Evolutionary conservation across 1,140 invertebrate species (phyloP).

Genomic region (Varroa destructor): DNA sequence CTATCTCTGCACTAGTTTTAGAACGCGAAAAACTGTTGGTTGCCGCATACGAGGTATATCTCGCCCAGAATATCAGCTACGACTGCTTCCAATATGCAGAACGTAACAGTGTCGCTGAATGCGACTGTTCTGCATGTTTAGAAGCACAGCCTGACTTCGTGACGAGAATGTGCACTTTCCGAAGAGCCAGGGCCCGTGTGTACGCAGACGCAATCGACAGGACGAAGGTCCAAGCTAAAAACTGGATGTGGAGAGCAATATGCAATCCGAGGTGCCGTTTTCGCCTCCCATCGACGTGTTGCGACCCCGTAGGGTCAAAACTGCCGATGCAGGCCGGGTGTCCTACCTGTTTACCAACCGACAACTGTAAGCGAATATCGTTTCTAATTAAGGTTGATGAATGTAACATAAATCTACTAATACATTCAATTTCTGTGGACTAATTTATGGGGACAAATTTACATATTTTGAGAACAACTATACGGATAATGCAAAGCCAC

Average conservation of each 20-base stretch:
- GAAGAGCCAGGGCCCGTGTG: background rate
- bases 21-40: too few relatives aligned
- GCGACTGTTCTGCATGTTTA: background rate
- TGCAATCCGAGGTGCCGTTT: background rate
- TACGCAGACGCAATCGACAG: background rate
- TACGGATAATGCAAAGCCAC: background rate
- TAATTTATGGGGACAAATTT: too few relatives aligned
- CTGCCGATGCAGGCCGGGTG: background rate
- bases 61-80: background rate
- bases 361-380: background rate
- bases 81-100: background rate
- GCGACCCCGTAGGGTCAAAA: background rate
- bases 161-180: background rate
- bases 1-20: too few relatives aligned
- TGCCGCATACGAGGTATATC: too few relatives aligned
- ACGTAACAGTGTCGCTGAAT: background rate
- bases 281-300: background rate
- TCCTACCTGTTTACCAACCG: background rate
- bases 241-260: background rate
- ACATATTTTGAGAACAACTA: background rate
- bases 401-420: too few relatives aligned
- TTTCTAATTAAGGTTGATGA: too few relatives aligned
- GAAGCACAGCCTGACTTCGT: background rate
- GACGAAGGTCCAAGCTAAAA: background rate
- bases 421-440: too few relatives aligned